A percentile compares a stretch with the other conserved stretches of the same genome.
phyloP scores from a whole-genome alignment of 2,888 invertebrate genomes.

The Argyresthia goedartella region DNA sequence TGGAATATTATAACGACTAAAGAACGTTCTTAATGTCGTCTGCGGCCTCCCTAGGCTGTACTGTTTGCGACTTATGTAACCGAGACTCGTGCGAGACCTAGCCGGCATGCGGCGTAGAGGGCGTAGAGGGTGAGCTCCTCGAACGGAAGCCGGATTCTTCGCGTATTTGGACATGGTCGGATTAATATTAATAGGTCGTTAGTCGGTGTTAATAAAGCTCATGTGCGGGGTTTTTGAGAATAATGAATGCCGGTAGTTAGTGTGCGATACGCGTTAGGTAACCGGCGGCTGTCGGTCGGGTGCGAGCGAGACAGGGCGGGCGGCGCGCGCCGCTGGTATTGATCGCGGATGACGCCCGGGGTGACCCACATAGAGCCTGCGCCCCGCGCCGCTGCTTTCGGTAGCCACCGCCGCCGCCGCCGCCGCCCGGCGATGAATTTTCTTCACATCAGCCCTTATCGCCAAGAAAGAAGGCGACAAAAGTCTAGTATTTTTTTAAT shows the following conservation, averaged over 20 bases:
- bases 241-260: conserved; percentile 58
- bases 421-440: conserved; percentile 60
- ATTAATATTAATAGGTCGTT: background rate
- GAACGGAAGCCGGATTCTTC: too few species aligned
- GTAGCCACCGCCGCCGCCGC: conserved; percentile 21
- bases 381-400: conserved; percentile 29
- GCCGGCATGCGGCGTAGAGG: too few species aligned
- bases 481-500: too few species aligned
- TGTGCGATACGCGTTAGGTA: conserved; percentile 61
- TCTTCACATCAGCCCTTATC: conserved; percentile 58
- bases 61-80: conserved; percentile 33
- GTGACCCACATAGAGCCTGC: conserved; percentile 67
- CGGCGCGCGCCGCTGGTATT: conserved; percentile 65
- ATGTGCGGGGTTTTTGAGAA: conserved; percentile 22
- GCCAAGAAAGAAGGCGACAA: conserved; percentile 33
- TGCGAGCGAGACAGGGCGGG: conserved; percentile 37
- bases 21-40: background rate
- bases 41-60: conserved; percentile 8
- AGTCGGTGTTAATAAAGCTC: conserved; percentile 21
- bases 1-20: too few species aligned
- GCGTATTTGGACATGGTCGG: background rate
- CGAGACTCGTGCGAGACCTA: background rate
- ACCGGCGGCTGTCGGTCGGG: conserved; percentile 32
- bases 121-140: too few species aligned
- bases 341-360: conserved; percentile 69